Evolutionary conservation across 2,113 vertebrate species (phyloP).

Genomic region (Murina feae): DNA sequence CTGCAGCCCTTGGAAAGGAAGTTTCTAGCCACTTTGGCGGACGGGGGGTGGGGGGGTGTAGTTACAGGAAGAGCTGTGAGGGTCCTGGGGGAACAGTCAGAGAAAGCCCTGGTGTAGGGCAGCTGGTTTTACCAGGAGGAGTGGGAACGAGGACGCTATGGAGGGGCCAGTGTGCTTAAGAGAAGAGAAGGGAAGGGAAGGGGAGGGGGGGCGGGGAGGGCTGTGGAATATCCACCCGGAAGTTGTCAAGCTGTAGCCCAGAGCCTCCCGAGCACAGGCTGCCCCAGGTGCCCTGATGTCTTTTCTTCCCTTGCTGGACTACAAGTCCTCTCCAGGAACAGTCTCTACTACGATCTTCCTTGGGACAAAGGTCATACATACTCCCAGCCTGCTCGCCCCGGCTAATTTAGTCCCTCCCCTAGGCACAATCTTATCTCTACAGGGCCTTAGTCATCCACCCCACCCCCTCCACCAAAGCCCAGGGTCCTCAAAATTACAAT

Average conservation of each 20-base stretch:
- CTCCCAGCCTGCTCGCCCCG: neutral
- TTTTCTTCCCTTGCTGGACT: neutral
- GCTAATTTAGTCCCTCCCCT: neutral
- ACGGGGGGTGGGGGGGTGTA: fast-evolving
- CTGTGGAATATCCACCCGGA: neutral
- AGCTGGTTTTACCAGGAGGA: neutral
- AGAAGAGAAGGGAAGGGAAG: neutral
- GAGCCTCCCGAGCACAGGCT: neutral
- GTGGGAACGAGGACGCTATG: neutral
- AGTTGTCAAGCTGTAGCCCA: neutral
- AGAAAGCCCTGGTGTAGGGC: neutral
- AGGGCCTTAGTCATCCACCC: neutral
- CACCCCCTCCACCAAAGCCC: neutral
- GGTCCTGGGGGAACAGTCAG: neutral
- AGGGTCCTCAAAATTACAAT: neutral
- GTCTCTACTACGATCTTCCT: slow-evolving; percentile 7
- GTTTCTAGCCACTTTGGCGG: neutral
- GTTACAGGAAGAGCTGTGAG: neutral
- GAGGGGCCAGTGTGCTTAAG: neutral
- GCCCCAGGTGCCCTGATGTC: neutral
- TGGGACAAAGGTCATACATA: slow-evolving; percentile 52
- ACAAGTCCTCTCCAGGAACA: neutral
- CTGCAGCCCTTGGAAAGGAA: neutral
- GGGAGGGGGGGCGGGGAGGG: neutral
- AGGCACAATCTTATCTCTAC: slow-evolving; percentile 14